Evolutionary conservation across 1,140 invertebrate genomes (phyloP), one percentile per base, ranked within the genome.

Genomic region (Drosophila nannoptera): DNA sequence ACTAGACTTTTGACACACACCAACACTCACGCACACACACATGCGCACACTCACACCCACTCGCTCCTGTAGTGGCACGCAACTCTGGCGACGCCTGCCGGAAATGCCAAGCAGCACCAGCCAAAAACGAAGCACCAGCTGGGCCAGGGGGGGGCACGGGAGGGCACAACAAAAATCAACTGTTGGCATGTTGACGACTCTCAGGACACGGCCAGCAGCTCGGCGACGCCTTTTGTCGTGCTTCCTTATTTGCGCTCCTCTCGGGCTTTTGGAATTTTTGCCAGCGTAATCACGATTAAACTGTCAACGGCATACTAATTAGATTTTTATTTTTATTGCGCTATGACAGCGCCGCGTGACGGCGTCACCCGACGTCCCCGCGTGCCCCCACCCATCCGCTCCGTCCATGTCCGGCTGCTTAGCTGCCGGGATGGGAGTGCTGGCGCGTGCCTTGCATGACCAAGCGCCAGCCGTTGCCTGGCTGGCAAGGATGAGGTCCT

Each of bases 221-320:
- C 33, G 5, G 7, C 38, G 7, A 32, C 3, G 7, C 35, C 5
- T 52, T 52, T 36, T 58, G 62, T 65, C 45, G 52, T 35, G 29
- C n/a, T 52, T 61, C 14, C 50, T 69, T n/a, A 22, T 45, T 33
- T 64, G 31, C 4, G 31, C 4, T 53, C 8, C 16, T 42, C n/a
- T 58, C 73, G 77, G 69, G 69, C 62, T 54, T 61, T 52, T 66
- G 62, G 48, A 52, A 83, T 84, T 83, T 83, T 83, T 84, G 80
- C 83, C 83, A 83, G 83, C 83, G 83, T 87, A 87, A 87, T 87
- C 83, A 87, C 83, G 83, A 87, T 87, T 87, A 87, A 87, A 87
- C 83, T 87, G 83, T 87, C 83, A 87, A 87, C 83, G 83, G 83
- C 84, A 87, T 87, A 87, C 83, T 87, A 87, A 87, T 87, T 87